Evolutionary conservation across 2,113 vertebrate species (phyloP).

Genomic region (Platichthys flesus): DNA sequence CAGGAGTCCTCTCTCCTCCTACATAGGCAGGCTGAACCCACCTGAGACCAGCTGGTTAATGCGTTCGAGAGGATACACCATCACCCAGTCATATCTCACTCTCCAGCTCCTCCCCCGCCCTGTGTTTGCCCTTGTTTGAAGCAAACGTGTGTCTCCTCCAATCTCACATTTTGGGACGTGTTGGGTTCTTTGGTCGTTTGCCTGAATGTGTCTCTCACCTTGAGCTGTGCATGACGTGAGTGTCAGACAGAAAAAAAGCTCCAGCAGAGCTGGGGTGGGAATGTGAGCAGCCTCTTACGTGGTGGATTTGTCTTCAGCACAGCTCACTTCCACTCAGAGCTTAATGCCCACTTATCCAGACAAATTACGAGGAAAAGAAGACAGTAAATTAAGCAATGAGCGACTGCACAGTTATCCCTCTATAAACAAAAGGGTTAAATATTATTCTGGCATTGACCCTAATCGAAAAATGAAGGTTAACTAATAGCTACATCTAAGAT

Average conservation of each 20-base stretch:
- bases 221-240: conserved; percentile 36
- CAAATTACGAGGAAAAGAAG: conserved; percentile 7
- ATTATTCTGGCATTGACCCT: neutral
- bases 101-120: neutral
- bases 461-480: neutral
- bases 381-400: neutral
- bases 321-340: neutral
- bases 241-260: conserved; percentile 16
- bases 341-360: conserved; percentile 1
- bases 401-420: neutral
- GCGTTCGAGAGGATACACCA: conserved; percentile 26
- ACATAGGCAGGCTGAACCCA: conserved; percentile 19
- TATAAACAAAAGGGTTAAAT: neutral
- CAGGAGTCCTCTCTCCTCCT: conserved; percentile 28
- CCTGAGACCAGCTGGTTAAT: conserved; percentile 31
- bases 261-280: conserved; percentile 9
- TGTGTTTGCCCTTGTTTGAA: conserved; percentile 26
- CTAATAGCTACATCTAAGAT: neutral
- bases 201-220: conserved; percentile 33
- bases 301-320: conserved; percentile 10
- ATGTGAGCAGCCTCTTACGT: neutral
- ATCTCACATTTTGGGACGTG: conserved; percentile 29
- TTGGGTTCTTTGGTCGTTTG: conserved; percentile 38
- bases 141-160: conserved; percentile 23
- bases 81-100: conserved; percentile 25